Evolutionary conservation across 2,797 vertebrate genomes (phyloP), one percentile per base, ranked within the genome.

Genomic region (Oophaga sylvatica): DNA sequence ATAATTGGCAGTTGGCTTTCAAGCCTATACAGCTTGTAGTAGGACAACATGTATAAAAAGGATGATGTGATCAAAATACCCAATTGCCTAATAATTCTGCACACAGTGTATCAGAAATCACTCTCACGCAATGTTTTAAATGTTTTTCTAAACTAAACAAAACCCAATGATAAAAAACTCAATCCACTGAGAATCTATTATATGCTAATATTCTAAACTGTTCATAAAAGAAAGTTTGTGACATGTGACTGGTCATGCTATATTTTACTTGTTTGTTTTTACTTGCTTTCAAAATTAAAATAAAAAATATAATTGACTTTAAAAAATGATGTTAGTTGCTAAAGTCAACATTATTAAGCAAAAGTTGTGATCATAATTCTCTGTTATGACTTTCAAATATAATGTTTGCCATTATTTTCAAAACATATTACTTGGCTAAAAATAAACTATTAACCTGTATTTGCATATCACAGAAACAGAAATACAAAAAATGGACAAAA

Each of bases 401-500:
- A 31, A 67, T 62, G 12, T 57, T 15, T 20, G 10, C 45, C 20
- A 60, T 31, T 70, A 71, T 35, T 62, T 62, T 80, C n/a, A 11
- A 80, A 19, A 31, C 45, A 16, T 5, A 2, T 80, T n/a, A 19
- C 60, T 81, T 62, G 31, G 22, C n/a, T 19, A 29, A 81, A 87
- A 81, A 35, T 57, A 75, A 75, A 48, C 20, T 8, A 56, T 26
- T 20, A 87, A 62, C 56, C 56, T 63, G 6, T n/a, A 81, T 87
- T 81, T 62, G 31, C 85, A 81, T 63, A 75, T 81, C n/a, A 56
- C 67, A 87, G 41, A 56, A 2, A 35, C 48, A 71, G 10, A 31
- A 53, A 53, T 41, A 4, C 35, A 53, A 75, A 60, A 57, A 11
- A 77, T 12, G 57, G 17, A 1, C 35, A 78, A 80, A 73, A 41